Evolutionary conservation across 1,140 invertebrate species (phyloP).

Genomic region (Bursaphelenchus mucronatus): DNA sequence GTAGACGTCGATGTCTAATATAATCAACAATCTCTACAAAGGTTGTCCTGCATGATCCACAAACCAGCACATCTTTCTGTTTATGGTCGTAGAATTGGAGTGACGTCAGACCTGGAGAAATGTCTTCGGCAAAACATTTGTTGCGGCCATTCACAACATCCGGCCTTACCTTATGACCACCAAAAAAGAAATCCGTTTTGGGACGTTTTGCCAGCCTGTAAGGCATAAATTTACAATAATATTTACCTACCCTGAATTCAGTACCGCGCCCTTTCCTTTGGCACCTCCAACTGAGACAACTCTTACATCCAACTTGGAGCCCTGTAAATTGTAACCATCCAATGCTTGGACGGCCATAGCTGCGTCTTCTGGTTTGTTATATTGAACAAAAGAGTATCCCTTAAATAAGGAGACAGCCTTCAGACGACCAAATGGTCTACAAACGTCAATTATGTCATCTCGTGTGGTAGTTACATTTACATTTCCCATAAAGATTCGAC

Average conservation of each 20-base stretch:
- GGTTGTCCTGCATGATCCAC: conserved; percentile 12
- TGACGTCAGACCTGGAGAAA: conserved; percentile 7
- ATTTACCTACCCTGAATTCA: background rate
- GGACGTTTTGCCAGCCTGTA: conserved; percentile 2
- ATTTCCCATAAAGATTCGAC: conserved; percentile 27
- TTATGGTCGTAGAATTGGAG: conserved; percentile 16
- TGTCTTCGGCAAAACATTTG: conserved; percentile 6
- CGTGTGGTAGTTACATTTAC: conserved; percentile 18
- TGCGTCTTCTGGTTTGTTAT: conserved; percentile 8
- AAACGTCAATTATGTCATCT: conserved; percentile 21
- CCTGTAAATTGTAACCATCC: conserved; percentile 24
- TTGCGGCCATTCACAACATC: conserved; percentile 4
- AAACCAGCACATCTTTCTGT: conserved; percentile 21
- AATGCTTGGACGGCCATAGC: conserved; percentile 13
- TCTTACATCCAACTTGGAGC: conserved; percentile 9
- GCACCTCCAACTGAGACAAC: background rate
- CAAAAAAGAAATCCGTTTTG: conserved; percentile 14
- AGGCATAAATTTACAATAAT: conserved; percentile 3
- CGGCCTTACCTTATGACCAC: conserved; percentile 9
- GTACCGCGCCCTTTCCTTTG: background rate
- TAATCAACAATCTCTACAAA: background rate
- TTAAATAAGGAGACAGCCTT: conserved; percentile 17
- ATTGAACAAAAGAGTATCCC: conserved; percentile 29
- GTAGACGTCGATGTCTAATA: conserved; percentile 20
- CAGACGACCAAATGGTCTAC: conserved; percentile 17